These are phyloP conservation scores for Amphipyra tragopoginis DNA, from an alignment of 2,888 invertebrate species.

Conservation along the genomic window DNA sequence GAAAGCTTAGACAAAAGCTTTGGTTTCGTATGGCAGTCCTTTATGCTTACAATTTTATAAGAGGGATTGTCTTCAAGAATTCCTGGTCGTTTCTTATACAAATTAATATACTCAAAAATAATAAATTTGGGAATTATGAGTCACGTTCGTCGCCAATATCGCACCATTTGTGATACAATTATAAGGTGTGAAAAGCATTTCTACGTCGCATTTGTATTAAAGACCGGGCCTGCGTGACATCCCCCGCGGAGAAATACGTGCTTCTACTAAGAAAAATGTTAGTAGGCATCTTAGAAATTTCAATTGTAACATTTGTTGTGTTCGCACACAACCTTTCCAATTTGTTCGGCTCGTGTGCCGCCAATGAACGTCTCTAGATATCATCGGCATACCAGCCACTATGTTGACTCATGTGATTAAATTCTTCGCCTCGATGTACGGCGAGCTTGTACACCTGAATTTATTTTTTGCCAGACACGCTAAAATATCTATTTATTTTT, in stretches of 20 bases:
- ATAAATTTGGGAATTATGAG: conserved; percentile 54
- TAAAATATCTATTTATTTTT: conserved; percentile 48
- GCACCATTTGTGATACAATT: conserved; percentile 77
- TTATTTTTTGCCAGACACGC: conserved; percentile 72
- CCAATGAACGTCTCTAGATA: conserved; percentile 82
- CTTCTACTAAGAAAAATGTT: conserved; percentile 84
- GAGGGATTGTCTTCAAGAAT: conserved; percentile 4
- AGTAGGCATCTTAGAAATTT: conserved; percentile 86
- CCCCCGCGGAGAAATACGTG: conserved; percentile 82
- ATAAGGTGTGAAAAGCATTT: conserved; percentile 70
- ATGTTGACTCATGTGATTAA: conserved; percentile 85
- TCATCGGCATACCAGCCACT: conserved; percentile 83
- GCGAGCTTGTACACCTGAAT: conserved; percentile 65
- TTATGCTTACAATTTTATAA: conserved; percentile 11
- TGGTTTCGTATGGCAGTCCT: conserved; percentile 14
- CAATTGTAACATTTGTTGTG: conserved; percentile 86
- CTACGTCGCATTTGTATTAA: conserved; percentile 74
- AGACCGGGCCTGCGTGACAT: conserved; percentile 70
- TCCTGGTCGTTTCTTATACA: not conserved
- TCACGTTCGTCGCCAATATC: conserved; percentile 72
- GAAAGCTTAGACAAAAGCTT: conserved; percentile 51
- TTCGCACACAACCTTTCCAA: conserved; percentile 80
- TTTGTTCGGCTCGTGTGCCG: conserved; percentile 81
- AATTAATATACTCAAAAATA: conserved; percentile 1
- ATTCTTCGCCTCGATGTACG: conserved; percentile 81